Conservation (phyloP, 2,888 invertebrate genomes). For the Tetanocera ferruginea region DNA sequence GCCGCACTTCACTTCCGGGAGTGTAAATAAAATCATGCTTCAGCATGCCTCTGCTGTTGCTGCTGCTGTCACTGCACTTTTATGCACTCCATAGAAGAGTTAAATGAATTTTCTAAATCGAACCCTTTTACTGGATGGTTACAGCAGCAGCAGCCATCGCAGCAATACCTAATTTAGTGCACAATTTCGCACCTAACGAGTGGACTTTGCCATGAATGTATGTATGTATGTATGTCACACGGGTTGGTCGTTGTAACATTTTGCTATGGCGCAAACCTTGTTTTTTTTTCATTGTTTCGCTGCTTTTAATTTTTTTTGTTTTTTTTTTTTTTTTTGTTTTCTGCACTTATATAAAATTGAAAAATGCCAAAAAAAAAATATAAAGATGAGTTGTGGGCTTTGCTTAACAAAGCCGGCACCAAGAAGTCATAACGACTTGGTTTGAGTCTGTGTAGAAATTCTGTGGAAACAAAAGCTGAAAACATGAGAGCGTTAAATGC, state of each 20-base stretch:
- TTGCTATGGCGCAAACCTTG: background rate
- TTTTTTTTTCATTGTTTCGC: background rate
- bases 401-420: background rate
- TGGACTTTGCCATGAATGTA: background rate
- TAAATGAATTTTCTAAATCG: constrained; percentile 12
- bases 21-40: constrained; percentile 8
- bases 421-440: background rate
- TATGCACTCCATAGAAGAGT: constrained; percentile 12
- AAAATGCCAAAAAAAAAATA: constrained; percentile 13
- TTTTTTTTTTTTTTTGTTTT: background rate
- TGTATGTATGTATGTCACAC: background rate
- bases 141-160: background rate
- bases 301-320: background rate
- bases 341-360: constrained; percentile 6
- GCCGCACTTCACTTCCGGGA: background rate
- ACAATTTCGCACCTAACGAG: constrained; percentile 30
- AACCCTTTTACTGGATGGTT: background rate
- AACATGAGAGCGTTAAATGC: constrained; percentile 38
- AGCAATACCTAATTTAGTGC: constrained; percentile 14
- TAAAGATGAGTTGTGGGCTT: background rate
- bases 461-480: background rate
- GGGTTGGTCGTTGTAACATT: background rate
- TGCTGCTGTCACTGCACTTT: background rate
- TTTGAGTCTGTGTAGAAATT: background rate
- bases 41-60: background rate